Percentiles rank a stretch among this genome's conserved stretches.
Conservation (phyloP, 2,797 vertebrate species). For the Trachurus trachurus region DNA sequence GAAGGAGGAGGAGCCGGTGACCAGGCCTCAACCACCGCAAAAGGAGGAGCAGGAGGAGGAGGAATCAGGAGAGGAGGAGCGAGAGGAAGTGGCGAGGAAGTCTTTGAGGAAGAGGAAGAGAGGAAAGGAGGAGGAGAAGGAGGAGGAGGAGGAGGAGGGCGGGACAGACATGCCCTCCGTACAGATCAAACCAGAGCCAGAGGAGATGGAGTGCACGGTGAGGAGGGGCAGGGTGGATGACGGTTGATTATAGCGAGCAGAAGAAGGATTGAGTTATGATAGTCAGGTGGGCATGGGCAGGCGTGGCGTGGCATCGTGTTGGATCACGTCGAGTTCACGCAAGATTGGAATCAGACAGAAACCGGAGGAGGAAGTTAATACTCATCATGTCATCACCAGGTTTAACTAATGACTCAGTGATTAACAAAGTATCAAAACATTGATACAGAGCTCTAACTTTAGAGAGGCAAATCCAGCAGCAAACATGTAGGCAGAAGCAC, state of each 20-base stretch:
- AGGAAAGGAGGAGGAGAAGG: slow-evolving; percentile 54
- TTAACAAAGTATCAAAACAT: background rate
- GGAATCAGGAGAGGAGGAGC: slow-evolving; percentile 73
- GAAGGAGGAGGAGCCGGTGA: slow-evolving; percentile 58
- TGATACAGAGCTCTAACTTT: background rate
- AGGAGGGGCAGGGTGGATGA: slow-evolving; percentile 40
- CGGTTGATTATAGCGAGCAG: background rate
- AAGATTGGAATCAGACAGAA: background rate
- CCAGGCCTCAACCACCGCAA: slow-evolving; percentile 47
- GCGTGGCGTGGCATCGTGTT: slow-evolving; percentile 11
- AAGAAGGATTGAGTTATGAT: background rate
- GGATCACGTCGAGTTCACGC: background rate
- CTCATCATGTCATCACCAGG: background rate
- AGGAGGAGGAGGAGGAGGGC: slow-evolving; percentile 34
- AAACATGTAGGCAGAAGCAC: background rate
- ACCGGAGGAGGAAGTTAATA: background rate
- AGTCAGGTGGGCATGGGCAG: slow-evolving; percentile 14
- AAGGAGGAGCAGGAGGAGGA: slow-evolving; percentile 39
- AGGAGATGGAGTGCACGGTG: slow-evolving; percentile 88
- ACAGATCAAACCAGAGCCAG: slow-evolving; percentile 87
- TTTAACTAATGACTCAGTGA: background rate
- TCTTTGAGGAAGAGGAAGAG: slow-evolving; percentile 58
- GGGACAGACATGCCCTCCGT: slow-evolving; percentile 83
- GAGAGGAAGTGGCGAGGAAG: slow-evolving; percentile 61
- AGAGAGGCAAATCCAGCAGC: background rate